Evolutionary conservation across 2,888 invertebrate species (phyloP).

Genomic region (Watsonalla cultraria): DNA sequence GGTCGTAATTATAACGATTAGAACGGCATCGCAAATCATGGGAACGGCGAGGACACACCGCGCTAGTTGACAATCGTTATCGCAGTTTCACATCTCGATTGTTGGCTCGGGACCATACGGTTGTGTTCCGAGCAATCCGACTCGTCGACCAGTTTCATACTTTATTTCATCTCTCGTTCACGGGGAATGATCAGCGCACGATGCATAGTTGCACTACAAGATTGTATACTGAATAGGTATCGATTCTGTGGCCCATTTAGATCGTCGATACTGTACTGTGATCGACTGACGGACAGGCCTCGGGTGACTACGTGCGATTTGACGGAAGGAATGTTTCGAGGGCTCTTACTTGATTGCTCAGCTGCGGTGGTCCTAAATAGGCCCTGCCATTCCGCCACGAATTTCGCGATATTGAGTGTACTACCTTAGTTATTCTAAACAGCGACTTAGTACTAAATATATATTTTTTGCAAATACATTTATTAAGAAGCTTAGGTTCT

Average conservation of each 20-base stretch:
- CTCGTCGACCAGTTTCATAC: conserved; percentile 54
- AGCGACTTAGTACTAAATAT: no score
- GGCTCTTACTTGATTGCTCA: conserved; percentile 26
- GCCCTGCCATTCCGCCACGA: conserved; percentile 27
- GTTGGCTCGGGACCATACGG: conserved; percentile 56
- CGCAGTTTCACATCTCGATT: conserved; percentile 68
- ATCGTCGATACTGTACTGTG: conserved; percentile 56
- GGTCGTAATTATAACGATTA: conserved; percentile 73
- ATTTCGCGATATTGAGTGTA: not conserved
- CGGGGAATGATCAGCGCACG: conserved; percentile 56
- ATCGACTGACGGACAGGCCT: conserved; percentile 59
- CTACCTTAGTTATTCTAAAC: not conserved
- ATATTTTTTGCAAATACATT: no score
- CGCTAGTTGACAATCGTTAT: conserved; percentile 70
- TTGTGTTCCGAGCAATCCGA: conserved; percentile 27
- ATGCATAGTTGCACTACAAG: conserved; percentile 47
- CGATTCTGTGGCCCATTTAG: conserved; percentile 70
- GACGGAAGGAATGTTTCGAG: conserved; percentile 52
- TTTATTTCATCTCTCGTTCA: conserved; percentile 63
- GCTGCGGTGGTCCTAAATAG: conserved; percentile 46
- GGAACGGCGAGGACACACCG: conserved; percentile 67
- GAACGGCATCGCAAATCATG: conserved; percentile 75
- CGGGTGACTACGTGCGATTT: conserved; percentile 49
- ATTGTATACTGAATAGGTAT: conserved; percentile 52
- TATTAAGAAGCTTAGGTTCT: no score